Evolutionary conservation across 2,797 vertebrate genomes (phyloP), one percentile per base, ranked within the genome.

Genomic region (Esox lucius): DNA sequence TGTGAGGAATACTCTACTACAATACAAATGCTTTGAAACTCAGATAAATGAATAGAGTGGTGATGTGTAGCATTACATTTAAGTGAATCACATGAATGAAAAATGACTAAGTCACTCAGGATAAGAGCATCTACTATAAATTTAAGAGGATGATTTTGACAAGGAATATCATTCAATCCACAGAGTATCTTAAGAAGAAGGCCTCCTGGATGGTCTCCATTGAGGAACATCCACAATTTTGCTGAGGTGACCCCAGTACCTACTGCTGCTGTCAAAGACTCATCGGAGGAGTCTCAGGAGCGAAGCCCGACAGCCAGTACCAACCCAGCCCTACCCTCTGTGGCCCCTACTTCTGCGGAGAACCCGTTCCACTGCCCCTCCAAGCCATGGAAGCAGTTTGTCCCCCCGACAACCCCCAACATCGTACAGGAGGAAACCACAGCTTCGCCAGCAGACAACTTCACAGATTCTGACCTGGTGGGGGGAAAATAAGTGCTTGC

Each of bases 161-260:
- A 16, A 19, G 11, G 16, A 28, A 42, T 42, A 46, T 74, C 17
- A 13, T 9, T 72, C 4, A 19, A 65, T 71, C 7, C 17, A 66
- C 78, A 0, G 0, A 0, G 0, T 0, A 0, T 75, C 0, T 0
- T 0, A 24, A 83, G 85, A 75, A 92, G 92, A 2, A 90, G 91
- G 53, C 94, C 94, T 19, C 72, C 93, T 0, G 94, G 94, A 69
- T 94, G 91, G 91, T 90, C 93, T 80, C 94, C 94, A 0, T 88
- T 95, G 69, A 91, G 94, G 78, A 77, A 70, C 42, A 0, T 88
- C 0, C 3, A 76, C 15, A 16, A 16, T 75, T 6, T 0, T 2
- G 0, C 0, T 5, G 13, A 22, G 9, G 13, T 0, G 12, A 6
- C 1, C 33, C 2, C 4, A 39, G 0, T 24, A n/a, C 0, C 64